Conservation (phyloP, 2,797 vertebrate species). For the Echeneis naucrates region DNA sequence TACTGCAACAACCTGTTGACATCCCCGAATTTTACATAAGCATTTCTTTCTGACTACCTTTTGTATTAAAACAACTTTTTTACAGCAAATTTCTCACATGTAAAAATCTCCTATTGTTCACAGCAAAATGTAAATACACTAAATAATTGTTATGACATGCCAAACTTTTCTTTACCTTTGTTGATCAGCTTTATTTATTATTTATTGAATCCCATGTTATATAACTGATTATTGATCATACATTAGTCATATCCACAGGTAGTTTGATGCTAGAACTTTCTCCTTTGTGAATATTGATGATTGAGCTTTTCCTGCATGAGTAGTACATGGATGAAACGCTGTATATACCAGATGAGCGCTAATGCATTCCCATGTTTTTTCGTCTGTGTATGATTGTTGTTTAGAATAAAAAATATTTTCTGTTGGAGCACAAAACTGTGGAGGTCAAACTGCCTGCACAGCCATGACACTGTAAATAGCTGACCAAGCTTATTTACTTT, state of each 20-base stretch:
- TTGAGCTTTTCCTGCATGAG: conserved; percentile 68
- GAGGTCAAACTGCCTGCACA: conserved; percentile 21
- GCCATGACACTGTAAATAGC: conserved; percentile 24
- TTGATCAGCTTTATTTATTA: conserved; percentile 63
- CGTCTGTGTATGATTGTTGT: conserved; percentile 39
- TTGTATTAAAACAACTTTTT: conserved; percentile 26
- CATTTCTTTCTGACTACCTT: conserved; percentile 6
- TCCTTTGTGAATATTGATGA: conserved; percentile 55
- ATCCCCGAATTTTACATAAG: conserved; percentile 14
- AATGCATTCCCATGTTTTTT: conserved; percentile 42
- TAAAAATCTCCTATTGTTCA: conserved; percentile 23
- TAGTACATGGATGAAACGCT: conserved; percentile 37
- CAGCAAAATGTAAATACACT: conserved; percentile 55
- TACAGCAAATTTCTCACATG: conserved; percentile 20
- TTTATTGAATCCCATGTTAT: conserved; percentile 64
- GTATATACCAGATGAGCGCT: conserved; percentile 26
- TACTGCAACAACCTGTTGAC: conserved; percentile 11
- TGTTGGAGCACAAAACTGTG: conserved; percentile 70
- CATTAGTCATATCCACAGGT: conserved; percentile 54
- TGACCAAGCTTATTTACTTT: conserved; percentile 34
- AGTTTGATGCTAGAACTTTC: conserved; percentile 40
- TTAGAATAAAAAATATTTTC: conserved; percentile 22
- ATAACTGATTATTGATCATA: conserved; percentile 44
- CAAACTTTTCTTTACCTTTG: conserved; percentile 51
- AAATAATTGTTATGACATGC: conserved; percentile 42